Base-by-base conservation (phyloP, 2,888 invertebrate species). In the Drosophila infuscata region DNA sequence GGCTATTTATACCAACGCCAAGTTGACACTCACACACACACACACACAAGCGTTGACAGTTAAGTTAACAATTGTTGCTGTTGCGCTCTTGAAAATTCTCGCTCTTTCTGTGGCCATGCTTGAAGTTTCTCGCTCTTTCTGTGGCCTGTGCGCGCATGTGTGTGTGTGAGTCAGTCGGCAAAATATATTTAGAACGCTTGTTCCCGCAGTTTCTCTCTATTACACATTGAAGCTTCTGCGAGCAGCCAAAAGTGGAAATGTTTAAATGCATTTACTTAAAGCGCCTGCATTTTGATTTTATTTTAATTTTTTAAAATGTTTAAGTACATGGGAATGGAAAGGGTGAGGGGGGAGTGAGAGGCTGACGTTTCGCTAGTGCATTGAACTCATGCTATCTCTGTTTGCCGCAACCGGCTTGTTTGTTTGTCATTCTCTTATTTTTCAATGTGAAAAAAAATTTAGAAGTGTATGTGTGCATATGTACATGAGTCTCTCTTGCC, bases 1-100 rank as follows among this genome's bases (percentile, higher is more conserved):
- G 30, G 52, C 30, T 83, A 88, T 46, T 81, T 84, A 84, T 84
- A 84, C 72, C 69, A 70, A 83, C 87, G 89, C 81, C 54, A 25
- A 30, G 32, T 20, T n/a, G 29, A 32, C 56, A 70, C 64, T 25
- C 25, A 35, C 73, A 69, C 67, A 82, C 79, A 73, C 17, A 48
- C 33, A 78, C 79, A 73, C 17, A 48, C 33, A 78, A 51, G 8
- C 25, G 5, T 32, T 46, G 68, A 38, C 30, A 65, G 69, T 36
- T n/a, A 38, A 38, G 30, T 29, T n/a, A 29, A 56, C 38, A 56
- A 38, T 67, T 71, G 60, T 68, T 64, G 61, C 74, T 72, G n/a
- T 41, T 59, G 51, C 64, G 54, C 67, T 83, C 80, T 82, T 58
- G 69, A 54, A 74, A 11, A 15, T 79, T 61, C 88, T 76, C 53